These are phyloP conservation scores for Morpho helenor DNA, from an alignment of 2,888 invertebrate genomes.

Conservation along the genomic window DNA sequence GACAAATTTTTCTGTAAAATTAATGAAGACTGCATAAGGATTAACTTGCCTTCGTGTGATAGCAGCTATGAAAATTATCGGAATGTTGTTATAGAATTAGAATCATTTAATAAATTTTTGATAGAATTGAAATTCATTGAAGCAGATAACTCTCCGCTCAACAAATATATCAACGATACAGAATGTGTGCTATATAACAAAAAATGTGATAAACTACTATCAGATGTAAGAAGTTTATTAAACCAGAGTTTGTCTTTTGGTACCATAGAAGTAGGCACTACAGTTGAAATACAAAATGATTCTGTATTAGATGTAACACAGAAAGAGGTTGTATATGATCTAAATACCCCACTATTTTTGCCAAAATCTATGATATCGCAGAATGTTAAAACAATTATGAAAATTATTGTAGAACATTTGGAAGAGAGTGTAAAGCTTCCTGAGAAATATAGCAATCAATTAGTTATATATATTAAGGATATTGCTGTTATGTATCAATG, in stretches of 20 bases:
- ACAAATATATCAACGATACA: constrained; percentile 63
- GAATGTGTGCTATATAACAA: constrained; percentile 68
- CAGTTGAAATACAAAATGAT: constrained; percentile 38
- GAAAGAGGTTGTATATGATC: constrained; percentile 46
- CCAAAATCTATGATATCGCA: constrained; percentile 66
- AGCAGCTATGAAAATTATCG: constrained; percentile 61
- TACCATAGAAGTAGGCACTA: constrained; percentile 49
- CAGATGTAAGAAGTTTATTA: constrained; percentile 53
- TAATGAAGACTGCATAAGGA: constrained; percentile 65
- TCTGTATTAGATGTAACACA: constrained; percentile 47
- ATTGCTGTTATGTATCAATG: constrained; percentile 68
- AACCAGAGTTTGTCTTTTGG: constrained; percentile 58
- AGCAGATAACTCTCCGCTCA: constrained; percentile 55
- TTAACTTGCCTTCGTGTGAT: constrained; percentile 62
- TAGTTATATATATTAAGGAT: constrained; percentile 60
- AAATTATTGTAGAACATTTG: constrained; percentile 59
- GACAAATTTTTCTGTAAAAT: constrained; percentile 66
- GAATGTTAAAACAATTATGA: constrained; percentile 59
- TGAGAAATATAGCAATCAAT: constrained; percentile 52
- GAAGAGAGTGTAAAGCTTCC: constrained; percentile 62
- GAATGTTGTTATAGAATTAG: constrained; percentile 60
- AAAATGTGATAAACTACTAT: constrained; percentile 65
- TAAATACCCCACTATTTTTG: constrained; percentile 59
- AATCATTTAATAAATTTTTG: constrained; percentile 66
- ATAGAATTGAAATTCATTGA: constrained; percentile 68